phyloP scores from a whole-genome alignment of 1,140 invertebrate genomes.

The Listronotus oregonensis region DNA sequence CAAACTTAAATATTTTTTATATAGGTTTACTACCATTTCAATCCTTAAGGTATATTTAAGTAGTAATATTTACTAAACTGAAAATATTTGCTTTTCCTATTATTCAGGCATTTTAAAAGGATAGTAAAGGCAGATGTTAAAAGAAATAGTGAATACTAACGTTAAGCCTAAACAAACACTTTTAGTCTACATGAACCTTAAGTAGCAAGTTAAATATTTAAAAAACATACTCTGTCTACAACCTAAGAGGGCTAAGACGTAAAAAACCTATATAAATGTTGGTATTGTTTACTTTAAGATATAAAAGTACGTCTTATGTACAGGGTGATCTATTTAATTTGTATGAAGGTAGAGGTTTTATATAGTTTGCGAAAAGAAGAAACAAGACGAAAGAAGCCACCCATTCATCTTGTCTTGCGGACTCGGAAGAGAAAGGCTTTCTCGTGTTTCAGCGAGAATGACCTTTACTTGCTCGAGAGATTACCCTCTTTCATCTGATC shows the following conservation, averaged over 20 bases:
- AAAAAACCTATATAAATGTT: no score
- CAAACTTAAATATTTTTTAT: slow-evolving; percentile 13
- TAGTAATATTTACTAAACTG: slow-evolving; percentile 21
- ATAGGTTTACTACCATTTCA: slow-evolving; percentile 23
- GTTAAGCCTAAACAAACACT: slow-evolving; percentile 24
- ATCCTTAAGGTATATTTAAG: slow-evolving; percentile 25
- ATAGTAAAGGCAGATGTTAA: slow-evolving; percentile 22
- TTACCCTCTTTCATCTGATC: no score
- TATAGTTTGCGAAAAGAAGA: no score
- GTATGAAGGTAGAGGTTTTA: no score
- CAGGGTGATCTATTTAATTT: no score
- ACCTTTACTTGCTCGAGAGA: no score
- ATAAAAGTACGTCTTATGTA: no score
- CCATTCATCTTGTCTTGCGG: no score
- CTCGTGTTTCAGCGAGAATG: no score
- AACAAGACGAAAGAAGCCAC: no score
- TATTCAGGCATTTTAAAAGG: slow-evolving; percentile 21
- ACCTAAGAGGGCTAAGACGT: background rate
- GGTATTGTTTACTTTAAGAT: no score
- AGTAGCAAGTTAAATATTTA: slow-evolving; percentile 29
- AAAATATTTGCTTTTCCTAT: slow-evolving; percentile 25
- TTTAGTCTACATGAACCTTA: slow-evolving; percentile 19
- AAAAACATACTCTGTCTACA: background rate
- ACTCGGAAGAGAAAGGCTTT: no score
- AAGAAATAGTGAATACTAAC: slow-evolving; percentile 21